Base-by-base conservation (phyloP, 1,140 invertebrate genomes). In the Episyrphus balteatus region DNA sequence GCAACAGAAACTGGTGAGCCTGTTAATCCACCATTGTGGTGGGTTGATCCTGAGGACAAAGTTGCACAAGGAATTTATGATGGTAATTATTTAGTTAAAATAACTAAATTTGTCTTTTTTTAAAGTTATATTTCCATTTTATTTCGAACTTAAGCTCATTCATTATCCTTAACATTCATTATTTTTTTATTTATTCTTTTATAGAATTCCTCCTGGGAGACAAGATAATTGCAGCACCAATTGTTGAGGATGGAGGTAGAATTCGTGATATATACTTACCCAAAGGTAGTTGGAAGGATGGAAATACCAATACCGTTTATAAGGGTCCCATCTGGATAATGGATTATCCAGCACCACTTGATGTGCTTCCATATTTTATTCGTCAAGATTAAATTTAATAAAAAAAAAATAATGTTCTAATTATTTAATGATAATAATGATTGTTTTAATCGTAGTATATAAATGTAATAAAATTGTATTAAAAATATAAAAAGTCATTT, bases 1-100 rank as follows among this genome's bases (percentile, higher is more conserved):
- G 72, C 82, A 12, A 74, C 81, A 0, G 38, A 59, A 2, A 71
- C 73, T 5, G 88, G 88, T 45, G 73, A 75, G 10, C 87, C 88
- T 0, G 75, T 89, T 33, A 87, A 92, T 70, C 72, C 84, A n/a
- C 89, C 90, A 0, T 75, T 94, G n/a, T 94, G 91, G 90, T 94
- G 88, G 89, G 71, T 88, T 1, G 82, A 83, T 51, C 87, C 89
- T 0, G 70, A 64, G 0, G 80, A 90, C 55, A 46, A 66, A 15
- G 68, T 70, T 39, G 82, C 86, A 2, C 75, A 81, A 15, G 73
- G 66, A 18, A 76, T 85, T 39, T 79, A 80, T 55, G 78, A 83
- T 54, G 76, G 82, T 86, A 68, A 61, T 61, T 60, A 18, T 49
- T 38, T 13, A n/a, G n/a, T n/a, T n/a, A n/a, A n/a, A n/a, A n/a